Conservation (phyloP, 2,113 vertebrate genomes). For the Rhegmatorhina hoffmannsi region DNA sequence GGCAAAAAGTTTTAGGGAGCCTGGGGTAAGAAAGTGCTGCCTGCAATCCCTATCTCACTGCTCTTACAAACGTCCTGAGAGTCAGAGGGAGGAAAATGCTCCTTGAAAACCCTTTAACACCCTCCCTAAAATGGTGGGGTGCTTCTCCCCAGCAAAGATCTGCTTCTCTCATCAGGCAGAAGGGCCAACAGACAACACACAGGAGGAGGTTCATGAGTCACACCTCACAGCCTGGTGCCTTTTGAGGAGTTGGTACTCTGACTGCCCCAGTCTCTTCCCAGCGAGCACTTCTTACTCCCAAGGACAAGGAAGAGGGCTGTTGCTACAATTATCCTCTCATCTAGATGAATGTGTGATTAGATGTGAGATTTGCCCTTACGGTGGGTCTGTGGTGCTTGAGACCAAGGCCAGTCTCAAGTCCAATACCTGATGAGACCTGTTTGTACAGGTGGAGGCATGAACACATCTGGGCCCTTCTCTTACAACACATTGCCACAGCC, state of each 20-base stretch:
- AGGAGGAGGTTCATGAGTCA: neutral
- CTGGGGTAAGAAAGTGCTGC: neutral
- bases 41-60: neutral
- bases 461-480: neutral
- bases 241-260: neutral
- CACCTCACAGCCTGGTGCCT: neutral
- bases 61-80: neutral
- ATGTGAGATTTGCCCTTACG: neutral
- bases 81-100: neutral
- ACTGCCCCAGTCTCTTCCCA: neutral
- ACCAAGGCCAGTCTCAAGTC: neutral
- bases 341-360: neutral
- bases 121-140: neutral
- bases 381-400: neutral
- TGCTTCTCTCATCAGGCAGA: neutral
- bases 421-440: neutral
- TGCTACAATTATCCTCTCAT: neutral
- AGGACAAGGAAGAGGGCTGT: neutral
- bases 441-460: neutral
- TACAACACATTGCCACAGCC: rapidly evolving
- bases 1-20: neutral
- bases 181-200: neutral
- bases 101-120: neutral
- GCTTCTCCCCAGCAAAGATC: neutral
- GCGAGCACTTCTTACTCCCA: neutral